Conservation (phyloP, 2,113 vertebrate genomes). For the Pterocles gutturalis region DNA sequence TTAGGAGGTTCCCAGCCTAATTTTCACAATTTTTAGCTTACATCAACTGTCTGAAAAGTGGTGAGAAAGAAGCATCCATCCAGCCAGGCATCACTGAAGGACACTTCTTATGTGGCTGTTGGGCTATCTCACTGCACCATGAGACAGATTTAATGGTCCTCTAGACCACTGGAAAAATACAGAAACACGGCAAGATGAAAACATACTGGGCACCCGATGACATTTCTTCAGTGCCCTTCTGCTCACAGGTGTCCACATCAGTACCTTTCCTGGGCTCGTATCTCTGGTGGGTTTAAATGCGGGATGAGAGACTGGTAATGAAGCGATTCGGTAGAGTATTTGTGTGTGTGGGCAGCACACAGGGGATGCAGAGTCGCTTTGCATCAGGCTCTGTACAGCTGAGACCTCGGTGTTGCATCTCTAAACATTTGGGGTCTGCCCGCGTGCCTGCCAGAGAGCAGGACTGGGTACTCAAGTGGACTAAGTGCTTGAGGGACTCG, state of each 20-base stretch:
- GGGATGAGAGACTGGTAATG: neutral
- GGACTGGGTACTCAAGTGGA: neutral
- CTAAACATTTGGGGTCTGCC: neutral
- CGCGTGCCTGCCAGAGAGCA: neutral
- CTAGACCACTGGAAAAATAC: neutral
- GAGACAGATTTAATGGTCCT: neutral
- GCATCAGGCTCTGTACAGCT: neutral
- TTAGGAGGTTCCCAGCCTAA: neutral
- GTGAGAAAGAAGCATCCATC: neutral
- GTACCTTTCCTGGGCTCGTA: neutral
- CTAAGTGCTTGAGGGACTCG: neutral
- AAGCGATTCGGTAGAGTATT: neutral
- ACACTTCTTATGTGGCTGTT: neutral
- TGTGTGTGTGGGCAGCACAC: neutral
- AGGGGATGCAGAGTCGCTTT: neutral
- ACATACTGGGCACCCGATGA: neutral
- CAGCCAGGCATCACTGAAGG: neutral
- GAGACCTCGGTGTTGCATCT: neutral
- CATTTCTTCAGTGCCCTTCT: neutral
- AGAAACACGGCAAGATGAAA: neutral
- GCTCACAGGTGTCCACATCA: neutral
- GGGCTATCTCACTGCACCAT: rapidly evolving
- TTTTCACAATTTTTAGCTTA: neutral
- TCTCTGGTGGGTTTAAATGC: neutral
- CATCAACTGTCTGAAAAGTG: neutral